Evolutionary conservation across 2,113 vertebrate genomes (phyloP).

Genomic region (Gambusia holbrooki): DNA sequence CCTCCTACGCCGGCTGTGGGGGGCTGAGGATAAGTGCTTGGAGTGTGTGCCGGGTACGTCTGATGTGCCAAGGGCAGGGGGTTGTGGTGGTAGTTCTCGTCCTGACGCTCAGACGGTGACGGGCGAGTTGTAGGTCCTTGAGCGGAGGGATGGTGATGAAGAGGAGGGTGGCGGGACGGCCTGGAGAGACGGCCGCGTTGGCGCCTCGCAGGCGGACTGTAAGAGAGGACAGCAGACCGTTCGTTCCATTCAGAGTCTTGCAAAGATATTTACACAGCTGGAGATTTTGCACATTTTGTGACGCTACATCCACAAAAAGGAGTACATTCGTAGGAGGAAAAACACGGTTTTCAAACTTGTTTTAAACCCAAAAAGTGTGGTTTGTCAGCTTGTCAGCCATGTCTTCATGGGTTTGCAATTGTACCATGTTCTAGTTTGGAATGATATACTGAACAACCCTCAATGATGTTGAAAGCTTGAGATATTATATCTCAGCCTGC

Average conservation of each 20-base stretch:
- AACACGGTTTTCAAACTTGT: background rate
- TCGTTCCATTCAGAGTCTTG: background rate
- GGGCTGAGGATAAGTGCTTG: slow-evolving; percentile 85
- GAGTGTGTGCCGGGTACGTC: slow-evolving; percentile 73
- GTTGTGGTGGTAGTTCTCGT: slow-evolving; percentile 88
- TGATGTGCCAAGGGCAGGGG: slow-evolving; percentile 67
- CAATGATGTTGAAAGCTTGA: background rate
- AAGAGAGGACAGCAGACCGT: background rate
- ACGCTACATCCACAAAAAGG: background rate
- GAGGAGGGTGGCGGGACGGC: slow-evolving; percentile 86
- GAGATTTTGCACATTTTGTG: too few relatives aligned
- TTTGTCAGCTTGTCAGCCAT: background rate
- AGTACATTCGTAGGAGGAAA: background rate
- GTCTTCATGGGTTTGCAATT: background rate
- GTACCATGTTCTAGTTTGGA: background rate
- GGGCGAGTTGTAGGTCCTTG: slow-evolving; percentile 49
- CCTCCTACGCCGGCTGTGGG: slow-evolving; percentile 73
- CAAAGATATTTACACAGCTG: background rate
- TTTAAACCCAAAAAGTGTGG: background rate
- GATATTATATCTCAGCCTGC: background rate
- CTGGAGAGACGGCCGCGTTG: slow-evolving; percentile 93
- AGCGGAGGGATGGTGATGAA: slow-evolving; percentile 80
- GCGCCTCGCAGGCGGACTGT: slow-evolving; percentile 91
- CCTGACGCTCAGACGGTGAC: slow-evolving; percentile 81
- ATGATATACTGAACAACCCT: background rate